A percentile compares a stretch with the other conserved stretches of the same genome.
Conservation (phyloP, 2,888 invertebrate genomes). For the Cataglyphis altisquamis region DNA sequence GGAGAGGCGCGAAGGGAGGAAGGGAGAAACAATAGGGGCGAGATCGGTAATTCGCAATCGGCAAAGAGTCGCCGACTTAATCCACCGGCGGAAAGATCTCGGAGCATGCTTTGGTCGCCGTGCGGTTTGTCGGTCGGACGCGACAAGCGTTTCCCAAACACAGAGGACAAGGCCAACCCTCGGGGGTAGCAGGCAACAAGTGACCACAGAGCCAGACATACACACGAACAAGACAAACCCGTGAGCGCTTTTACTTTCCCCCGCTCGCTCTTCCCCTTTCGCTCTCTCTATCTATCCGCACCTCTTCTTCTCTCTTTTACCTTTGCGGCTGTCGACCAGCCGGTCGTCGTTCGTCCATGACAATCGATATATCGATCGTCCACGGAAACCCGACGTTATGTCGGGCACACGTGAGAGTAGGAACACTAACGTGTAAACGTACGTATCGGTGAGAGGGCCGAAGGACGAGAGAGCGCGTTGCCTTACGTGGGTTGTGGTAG, state of each 20-base stretch:
- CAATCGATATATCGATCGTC: slow-evolving; percentile 84
- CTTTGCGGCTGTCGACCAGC: slow-evolving; percentile 81
- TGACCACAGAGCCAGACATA: slow-evolving; percentile 80
- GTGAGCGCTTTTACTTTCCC: slow-evolving; percentile 55
- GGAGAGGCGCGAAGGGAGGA: neutral
- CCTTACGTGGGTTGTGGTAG: slow-evolving; percentile 83
- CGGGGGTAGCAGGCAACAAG: slow-evolving; percentile 83
- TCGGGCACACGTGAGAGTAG: slow-evolving; percentile 72
- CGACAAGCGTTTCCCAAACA: slow-evolving; percentile 79
- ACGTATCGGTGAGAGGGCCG: slow-evolving; percentile 19
- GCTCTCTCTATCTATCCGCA: slow-evolving; percentile 16
- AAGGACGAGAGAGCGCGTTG: slow-evolving; percentile 61
- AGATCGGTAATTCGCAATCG: slow-evolving; percentile 58
- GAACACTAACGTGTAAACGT: slow-evolving; percentile 63
- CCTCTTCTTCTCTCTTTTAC: slow-evolving; percentile 30
- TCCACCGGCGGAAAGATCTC: slow-evolving; percentile 55
- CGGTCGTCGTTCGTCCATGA: slow-evolving; percentile 73
- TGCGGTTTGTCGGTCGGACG: slow-evolving; percentile 74
- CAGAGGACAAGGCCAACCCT: slow-evolving; percentile 77
- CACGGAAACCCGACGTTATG: slow-evolving; percentile 76
- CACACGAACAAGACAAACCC: slow-evolving; percentile 69
- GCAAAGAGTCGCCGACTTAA: slow-evolving; percentile 53
- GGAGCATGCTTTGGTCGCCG: slow-evolving; percentile 42
- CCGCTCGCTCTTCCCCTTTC: neutral
- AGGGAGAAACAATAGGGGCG: slow-evolving; percentile 49